Conservation (phyloP, 2,797 vertebrate genomes). For the Scyliorhinus canicula region DNA sequence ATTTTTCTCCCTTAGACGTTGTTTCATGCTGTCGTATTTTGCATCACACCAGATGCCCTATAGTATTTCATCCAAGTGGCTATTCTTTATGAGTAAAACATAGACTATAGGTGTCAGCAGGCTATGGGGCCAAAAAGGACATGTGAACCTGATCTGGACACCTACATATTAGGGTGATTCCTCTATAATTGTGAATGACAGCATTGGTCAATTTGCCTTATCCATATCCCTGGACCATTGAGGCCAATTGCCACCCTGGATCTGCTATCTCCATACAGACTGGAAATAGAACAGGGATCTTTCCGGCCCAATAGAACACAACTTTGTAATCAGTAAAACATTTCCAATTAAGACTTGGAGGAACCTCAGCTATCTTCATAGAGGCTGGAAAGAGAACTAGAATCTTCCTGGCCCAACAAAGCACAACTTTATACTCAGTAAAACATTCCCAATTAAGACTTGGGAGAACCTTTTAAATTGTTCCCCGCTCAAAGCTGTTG, state of each 20-base stretch:
- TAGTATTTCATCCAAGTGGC: neutral
- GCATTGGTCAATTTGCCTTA: neutral
- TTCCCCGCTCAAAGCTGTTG: neutral
- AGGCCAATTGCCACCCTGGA: neutral
- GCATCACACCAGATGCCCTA: neutral
- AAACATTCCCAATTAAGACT: neutral
- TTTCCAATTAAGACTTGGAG: neutral
- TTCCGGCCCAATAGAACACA: neutral
- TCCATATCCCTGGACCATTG: neutral
- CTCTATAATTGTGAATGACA: neutral
- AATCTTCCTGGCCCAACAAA: neutral
- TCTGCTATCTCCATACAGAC: neutral
- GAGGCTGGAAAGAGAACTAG: neutral
- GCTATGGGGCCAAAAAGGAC: neutral
- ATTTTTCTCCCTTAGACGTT: neutral
- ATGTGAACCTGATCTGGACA: neutral
- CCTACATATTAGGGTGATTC: neutral
- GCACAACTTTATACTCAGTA: neutral
- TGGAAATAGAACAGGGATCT: neutral
- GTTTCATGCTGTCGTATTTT: neutral
- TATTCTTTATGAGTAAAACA: conserved; percentile 8
- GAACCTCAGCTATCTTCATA: neutral
- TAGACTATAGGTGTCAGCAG: neutral
- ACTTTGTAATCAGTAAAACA: neutral
- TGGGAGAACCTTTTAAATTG: neutral